Conservation (phyloP, 2,797 vertebrate species). For the Sebastes nivosus region DNA sequence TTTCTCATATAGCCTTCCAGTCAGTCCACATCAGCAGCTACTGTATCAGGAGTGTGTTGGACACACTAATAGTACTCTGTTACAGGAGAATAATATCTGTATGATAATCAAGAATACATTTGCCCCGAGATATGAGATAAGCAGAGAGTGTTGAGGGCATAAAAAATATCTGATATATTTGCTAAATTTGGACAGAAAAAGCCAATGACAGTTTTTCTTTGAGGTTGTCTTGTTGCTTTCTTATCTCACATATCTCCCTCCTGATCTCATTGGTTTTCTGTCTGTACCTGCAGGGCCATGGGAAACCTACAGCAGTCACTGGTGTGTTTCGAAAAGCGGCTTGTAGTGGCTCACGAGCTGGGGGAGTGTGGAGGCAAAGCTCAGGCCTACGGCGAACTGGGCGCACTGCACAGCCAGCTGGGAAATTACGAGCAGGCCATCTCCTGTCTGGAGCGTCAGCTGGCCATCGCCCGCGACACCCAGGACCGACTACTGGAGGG, state of each 20-base stretch:
- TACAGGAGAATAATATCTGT: slow-evolving; percentile 1
- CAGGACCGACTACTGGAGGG: slow-evolving; percentile 92
- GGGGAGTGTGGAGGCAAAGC: slow-evolving; percentile 93
- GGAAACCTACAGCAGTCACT: slow-evolving; percentile 96
- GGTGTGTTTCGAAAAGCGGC: slow-evolving; percentile 97
- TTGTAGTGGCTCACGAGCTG: slow-evolving; percentile 95
- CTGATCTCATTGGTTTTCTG: slow-evolving; percentile 26
- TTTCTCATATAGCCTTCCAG: neutral
- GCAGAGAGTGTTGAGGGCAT: neutral
- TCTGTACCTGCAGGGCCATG: slow-evolving; percentile 87
- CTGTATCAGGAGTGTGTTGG: neutral
- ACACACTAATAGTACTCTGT: neutral
- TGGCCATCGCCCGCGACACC: slow-evolving; percentile 88
- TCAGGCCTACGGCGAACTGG: slow-evolving; percentile 96
- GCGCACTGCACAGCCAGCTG: slow-evolving; percentile 94
- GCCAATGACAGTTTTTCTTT: slow-evolving; percentile 8
- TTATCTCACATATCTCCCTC: slow-evolving; percentile 19
- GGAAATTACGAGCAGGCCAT: slow-evolving; percentile 97
- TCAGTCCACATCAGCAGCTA: neutral
- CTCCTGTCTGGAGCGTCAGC: slow-evolving; percentile 96
- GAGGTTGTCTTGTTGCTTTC: neutral
- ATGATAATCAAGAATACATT: neutral
- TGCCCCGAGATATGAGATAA: slow-evolving; percentile 2
- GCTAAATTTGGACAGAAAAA: slow-evolving; percentile 12
- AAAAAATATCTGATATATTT: neutral